Evolutionary conservation across 2,888 invertebrate genomes (phyloP).

Genomic region (Ophion slaviceki): DNA sequence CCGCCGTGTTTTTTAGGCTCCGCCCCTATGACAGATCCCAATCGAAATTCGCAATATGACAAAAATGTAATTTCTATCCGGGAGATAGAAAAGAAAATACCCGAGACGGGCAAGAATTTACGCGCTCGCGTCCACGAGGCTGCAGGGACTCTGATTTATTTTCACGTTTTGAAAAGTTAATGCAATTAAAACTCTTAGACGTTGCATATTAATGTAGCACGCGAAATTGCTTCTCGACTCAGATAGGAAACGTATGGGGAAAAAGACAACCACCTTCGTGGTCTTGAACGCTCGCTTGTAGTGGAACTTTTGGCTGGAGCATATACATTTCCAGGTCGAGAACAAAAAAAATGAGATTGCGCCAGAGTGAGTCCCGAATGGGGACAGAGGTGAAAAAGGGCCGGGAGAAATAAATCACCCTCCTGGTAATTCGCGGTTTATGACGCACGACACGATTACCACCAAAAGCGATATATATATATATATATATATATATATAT

Average conservation of each 20-base stretch:
- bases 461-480: too few species aligned
- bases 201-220: constrained; percentile 49
- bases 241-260: constrained; percentile 16
- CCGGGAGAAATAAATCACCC: constrained; percentile 43
- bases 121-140: constrained; percentile 3
- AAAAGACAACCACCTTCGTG: neutral
- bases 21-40: too few species aligned
- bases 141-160: constrained; percentile 30
- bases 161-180: constrained; percentile 7
- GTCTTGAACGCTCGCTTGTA: neutral
- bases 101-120: constrained; percentile 21
- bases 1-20: too few species aligned
- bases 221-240: constrained; percentile 45
- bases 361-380: constrained; percentile 68
- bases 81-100: neutral
- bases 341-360: constrained; percentile 53
- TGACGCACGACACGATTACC: constrained; percentile 78
- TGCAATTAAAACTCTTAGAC: constrained; percentile 48
- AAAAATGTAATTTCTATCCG: neutral
- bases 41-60: neutral
- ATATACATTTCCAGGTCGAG: constrained; percentile 8
- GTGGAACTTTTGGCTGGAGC: constrained; percentile 17
- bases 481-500: constrained; percentile 74
- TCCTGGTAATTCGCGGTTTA: constrained; percentile 73
- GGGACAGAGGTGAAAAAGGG: constrained; percentile 35